Base-by-base conservation (phyloP, 2,888 invertebrate species). In the Caenorhabditis afra region DNA sequence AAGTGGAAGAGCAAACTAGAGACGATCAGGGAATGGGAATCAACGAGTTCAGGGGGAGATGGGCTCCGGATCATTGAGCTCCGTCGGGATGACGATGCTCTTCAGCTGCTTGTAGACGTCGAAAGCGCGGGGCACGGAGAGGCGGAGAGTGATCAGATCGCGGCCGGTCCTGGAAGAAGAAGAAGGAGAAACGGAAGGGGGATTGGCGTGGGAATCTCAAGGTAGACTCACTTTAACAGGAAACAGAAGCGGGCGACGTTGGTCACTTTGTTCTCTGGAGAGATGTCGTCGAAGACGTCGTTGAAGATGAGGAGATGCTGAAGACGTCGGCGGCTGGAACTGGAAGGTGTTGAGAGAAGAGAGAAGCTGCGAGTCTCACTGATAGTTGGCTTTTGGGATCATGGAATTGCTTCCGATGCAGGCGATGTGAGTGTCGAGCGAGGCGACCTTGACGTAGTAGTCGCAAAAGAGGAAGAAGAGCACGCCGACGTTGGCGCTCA, bases 151-250 rank as follows among this genome's bases (percentile, higher is more conserved):
- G 16, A 16, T 47, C 3, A 47, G 45, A 16, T 47, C 29, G 3
- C 29, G 3, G 29, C 4, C 29, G 3, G 29, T 7, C 7, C 29
- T 29, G 29, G 29, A 29, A 29, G 29, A 29, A 7, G 29, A n/a
- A n/a, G n/a, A n/a, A n/a, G n/a, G 39, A 7, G 12, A 39, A 39
- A 50, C 41, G 39, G 22, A 47, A 67, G 58, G 47, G 58, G 20
- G 57, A 53, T 67, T 57, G 29, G 29, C 3, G 29, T 29, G 16
- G 16, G 49, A 49, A 49, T 12, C 10, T 20, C 45, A 18, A 58
- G 39, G 50, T 58, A 57, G 50, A 67, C 58, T 23, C 16, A 67
- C 50, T 67, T 67, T 11, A 67, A 29, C 23, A 49, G 8, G 3
- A 20, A 11, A 35, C n/a, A 23, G 53, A 65, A 35, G 16, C 55